Evolutionary conservation across 1,140 invertebrate genomes (phyloP), one percentile per base, ranked within the genome.

Genomic region (Drosophila chauvacae): DNA sequence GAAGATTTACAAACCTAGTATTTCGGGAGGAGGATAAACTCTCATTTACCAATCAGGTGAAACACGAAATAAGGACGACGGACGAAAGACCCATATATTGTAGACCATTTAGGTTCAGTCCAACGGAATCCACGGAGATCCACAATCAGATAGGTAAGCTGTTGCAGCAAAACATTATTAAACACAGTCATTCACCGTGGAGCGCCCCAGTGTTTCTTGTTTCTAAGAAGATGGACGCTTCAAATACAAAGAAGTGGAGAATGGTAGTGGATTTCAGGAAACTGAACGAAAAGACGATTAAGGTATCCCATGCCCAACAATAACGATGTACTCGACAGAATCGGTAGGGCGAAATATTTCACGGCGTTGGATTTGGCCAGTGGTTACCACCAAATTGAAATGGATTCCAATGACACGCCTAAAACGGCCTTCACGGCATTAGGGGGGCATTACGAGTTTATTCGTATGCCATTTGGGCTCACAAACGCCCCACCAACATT

Each of bases 231-330:
- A 26, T 26, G 23, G 23, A 26, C 23, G 23, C 23, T 26, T 26
- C 23, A 26, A 26, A 26, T 26, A 26, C 23, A 26, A 51, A 45
- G 16, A 84, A 77, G 65, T 87, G 80, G 75, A 57, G 93, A 53
- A 42, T 93, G 13, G 90, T 93, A 39, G 42, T 60, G 2, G 42
- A 60, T 26, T 60, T 45, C 10, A 60, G 58, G 41, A 20, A 60
- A 10, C 30, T 47, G 1, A 60, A 60, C 4, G 42, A 60, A 47
- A 60, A 47, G 42, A 20, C 20, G 20, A 20, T 20, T 20, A 20
- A 20, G 20, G 20, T 20, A 20, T 20, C 20, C 20, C 20, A 20
- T 20, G 20, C 20, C 20, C 20, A 20, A 20, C 20, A 20, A 1
- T 20, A 20, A 20, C 20, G 20, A 20, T 20, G 20, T 20, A 20